phyloP scores from a whole-genome alignment of 1,140 invertebrate species.

The Oreohelix idahoensis region DNA sequence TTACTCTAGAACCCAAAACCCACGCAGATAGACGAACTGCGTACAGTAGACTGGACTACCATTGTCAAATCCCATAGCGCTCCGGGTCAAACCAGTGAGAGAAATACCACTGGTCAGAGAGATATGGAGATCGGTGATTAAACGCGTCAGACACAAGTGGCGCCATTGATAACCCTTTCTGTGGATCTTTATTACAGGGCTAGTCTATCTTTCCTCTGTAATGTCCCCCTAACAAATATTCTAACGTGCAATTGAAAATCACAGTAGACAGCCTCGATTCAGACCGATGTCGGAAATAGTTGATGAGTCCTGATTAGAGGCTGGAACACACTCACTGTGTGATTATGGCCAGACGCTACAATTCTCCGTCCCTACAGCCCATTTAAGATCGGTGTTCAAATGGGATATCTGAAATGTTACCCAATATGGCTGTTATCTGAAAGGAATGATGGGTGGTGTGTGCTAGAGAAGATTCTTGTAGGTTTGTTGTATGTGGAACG shows the following conservation, averaged over 20 bases:
- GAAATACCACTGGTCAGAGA: too few relatives aligned
- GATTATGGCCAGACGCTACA: not conserved
- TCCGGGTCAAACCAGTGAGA: too few relatives aligned
- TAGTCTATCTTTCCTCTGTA: not conserved
- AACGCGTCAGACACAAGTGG: too few relatives aligned
- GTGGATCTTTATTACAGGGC: not conserved
- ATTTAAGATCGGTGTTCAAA: not conserved
- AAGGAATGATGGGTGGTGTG: too few relatives aligned
- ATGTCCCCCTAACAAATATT: not conserved
- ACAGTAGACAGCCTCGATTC: not conserved
- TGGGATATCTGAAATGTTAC: not conserved
- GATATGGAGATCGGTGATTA: too few relatives aligned
- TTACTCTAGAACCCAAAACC: too few relatives aligned
- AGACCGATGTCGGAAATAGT: not conserved
- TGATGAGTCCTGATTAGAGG: not conserved
- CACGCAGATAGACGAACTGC: too few relatives aligned
- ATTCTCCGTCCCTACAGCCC: not conserved
- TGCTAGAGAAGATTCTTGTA: too few relatives aligned
- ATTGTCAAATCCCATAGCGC: too few relatives aligned
- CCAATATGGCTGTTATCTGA: too few relatives aligned
- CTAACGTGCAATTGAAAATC: not conserved
- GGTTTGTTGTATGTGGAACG: too few relatives aligned
- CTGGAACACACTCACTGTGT: not conserved
- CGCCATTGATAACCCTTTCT: not conserved
- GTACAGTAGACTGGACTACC: too few relatives aligned